Conservation (phyloP, 2,113 vertebrate genomes). For the Sceloporus undulatus region DNA sequence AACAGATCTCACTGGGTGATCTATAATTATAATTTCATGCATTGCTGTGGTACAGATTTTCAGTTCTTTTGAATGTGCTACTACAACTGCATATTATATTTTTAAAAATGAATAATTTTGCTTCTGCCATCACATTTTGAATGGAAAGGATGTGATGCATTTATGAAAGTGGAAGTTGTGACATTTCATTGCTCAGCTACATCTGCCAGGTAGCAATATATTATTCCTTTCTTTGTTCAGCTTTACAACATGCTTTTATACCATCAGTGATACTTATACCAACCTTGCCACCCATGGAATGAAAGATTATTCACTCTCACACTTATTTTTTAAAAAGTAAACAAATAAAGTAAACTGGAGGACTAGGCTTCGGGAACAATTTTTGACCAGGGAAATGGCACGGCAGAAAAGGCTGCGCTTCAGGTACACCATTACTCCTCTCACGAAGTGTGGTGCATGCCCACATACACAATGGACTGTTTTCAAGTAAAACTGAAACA, state of each 20-base stretch:
- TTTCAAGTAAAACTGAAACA: no score
- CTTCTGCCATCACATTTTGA: background rate
- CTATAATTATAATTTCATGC: background rate
- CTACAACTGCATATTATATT: background rate
- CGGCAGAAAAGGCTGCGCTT: no score
- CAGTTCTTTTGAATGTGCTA: background rate
- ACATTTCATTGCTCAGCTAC: background rate
- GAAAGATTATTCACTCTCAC: no score
- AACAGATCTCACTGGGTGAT: background rate
- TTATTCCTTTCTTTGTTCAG: background rate
- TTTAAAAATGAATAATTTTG: background rate
- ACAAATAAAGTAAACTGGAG: no score
- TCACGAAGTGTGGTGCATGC: no score
- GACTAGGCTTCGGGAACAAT: no score
- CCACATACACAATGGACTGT: no score
- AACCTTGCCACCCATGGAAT: no score
- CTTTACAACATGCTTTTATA: background rate
- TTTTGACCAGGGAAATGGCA: no score
- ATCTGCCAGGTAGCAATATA: background rate
- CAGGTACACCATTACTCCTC: no score
- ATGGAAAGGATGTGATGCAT: background rate
- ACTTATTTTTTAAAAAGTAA: no score
- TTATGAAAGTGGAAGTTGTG: background rate
- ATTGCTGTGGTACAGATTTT: background rate
- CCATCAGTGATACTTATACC: background rate